A percentile compares a stretch with the other conserved stretches of the same genome.
Evolutionary conservation across 1,140 invertebrate genomes (phyloP).

Genomic region (Drosophila malerkotliana): DNA sequence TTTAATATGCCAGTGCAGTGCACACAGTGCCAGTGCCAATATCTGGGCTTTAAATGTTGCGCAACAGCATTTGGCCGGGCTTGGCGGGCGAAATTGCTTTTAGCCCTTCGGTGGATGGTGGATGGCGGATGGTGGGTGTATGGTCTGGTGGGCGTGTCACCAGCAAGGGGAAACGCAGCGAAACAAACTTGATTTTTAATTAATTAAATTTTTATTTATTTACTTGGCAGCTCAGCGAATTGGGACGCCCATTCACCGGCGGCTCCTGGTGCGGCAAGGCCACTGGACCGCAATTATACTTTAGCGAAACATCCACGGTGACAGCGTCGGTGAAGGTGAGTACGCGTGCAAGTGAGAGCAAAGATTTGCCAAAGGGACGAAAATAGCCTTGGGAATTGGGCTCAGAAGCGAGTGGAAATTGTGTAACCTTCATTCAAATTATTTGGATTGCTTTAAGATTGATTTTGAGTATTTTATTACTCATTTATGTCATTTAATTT

Average conservation of each 20-base stretch:
- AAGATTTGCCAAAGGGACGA: background rate
- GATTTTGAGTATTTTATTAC: background rate
- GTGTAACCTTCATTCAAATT: constrained; percentile 3
- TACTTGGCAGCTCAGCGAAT: constrained; percentile 89
- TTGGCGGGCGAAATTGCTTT: constrained; percentile 35
- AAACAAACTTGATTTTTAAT: constrained; percentile 73
- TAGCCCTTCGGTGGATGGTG: constrained; percentile 12
- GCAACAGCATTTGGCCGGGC: constrained; percentile 23
- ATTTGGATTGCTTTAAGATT: background rate
- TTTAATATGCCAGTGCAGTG: constrained; percentile 30
- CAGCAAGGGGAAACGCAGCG: constrained; percentile 8
- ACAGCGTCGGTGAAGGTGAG: constrained; percentile 89
- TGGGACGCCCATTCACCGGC: constrained; percentile 91
- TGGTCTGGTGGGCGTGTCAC: constrained; percentile 34
- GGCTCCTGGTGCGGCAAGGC: constrained; percentile 93
- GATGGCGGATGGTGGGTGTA: background rate
- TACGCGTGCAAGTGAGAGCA: constrained; percentile 22
- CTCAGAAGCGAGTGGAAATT: background rate
- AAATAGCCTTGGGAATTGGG: background rate
- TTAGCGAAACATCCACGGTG: constrained; percentile 92
- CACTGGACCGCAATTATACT: constrained; percentile 91
- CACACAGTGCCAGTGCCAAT: background rate
- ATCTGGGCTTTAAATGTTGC: constrained; percentile 54
- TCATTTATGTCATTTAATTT: background rate
- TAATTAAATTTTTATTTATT: constrained; percentile 75